A percentile compares a stretch with the other conserved stretches of the same genome.
phyloP scores from a whole-genome alignment of 2,113 vertebrate species.

The Phalacrocorax aristotelis region DNA sequence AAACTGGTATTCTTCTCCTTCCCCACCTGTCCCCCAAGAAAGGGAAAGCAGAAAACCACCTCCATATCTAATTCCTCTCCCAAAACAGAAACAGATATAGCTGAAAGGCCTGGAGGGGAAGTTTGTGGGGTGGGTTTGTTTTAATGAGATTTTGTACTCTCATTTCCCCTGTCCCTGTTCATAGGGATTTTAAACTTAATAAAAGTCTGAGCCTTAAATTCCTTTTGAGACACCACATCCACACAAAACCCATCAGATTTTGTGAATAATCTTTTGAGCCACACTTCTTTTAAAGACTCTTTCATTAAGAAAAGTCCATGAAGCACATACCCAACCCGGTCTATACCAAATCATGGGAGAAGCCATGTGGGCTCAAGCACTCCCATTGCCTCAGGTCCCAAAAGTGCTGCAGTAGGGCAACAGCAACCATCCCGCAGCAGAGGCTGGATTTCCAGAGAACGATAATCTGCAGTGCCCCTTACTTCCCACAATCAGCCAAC shows the following conservation, averaged over 20 bases:
- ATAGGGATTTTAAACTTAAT: not conserved
- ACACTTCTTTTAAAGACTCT: not conserved
- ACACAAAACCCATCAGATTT: fast-evolving
- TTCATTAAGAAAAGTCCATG: not conserved
- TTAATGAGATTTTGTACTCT: not conserved
- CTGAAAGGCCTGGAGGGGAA: not conserved
- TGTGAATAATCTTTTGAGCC: not conserved
- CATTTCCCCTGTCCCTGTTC: not conserved
- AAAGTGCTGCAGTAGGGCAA: not conserved
- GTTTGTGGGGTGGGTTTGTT: not conserved
- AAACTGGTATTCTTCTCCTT: not conserved
- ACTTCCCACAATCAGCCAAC: not conserved
- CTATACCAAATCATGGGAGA: not conserved
- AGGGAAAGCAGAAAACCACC: not conserved
- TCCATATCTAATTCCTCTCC: not conserved
- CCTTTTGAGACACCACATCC: not conserved
- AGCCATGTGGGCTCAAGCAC: not conserved
- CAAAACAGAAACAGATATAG: not conserved
- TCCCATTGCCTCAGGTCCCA: not conserved
- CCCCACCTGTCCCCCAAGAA: not conserved
- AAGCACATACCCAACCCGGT: not conserved
- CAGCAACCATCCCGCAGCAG: not conserved
- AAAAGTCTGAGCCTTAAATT: not conserved
- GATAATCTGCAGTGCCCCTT: not conserved
- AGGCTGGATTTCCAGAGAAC: not conserved